Base-by-base conservation (phyloP, 2,797 vertebrate species). In the Danio jaintianensis region DNA sequence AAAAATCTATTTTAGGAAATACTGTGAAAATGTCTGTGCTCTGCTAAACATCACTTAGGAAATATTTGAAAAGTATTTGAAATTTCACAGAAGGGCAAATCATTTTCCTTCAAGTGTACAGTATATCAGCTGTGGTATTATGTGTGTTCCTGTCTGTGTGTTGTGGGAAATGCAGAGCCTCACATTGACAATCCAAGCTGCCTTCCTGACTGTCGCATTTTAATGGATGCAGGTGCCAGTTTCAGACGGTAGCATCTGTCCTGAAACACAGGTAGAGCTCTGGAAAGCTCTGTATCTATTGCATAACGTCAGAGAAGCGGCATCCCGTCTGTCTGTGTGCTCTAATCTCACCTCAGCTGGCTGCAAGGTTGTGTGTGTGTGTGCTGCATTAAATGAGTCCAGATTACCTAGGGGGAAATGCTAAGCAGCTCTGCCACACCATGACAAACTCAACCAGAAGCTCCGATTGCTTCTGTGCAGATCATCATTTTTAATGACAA, bases 201-300 rank as follows among this genome's bases (percentile, higher is more conserved):
- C 8, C 82, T 63, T 84, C 61, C 71, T 64, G 78, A 59, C 59
- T 53, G 53, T 80, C 50, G 76, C 82, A 89, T 92, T 89, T 89
- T 90, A 92, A 92, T 92, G 84, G 85, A 69, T 40, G 10, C 80
- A 81, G 84, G 73, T 86, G 86, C 83, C 84, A 82, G 67, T 78
- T 74, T 79, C 81, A 82, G 69, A 3, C 69, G 13, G 15, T 62
- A 15, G 69, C 82, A 56, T 78, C 68, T 80, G 85, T 88, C 85
- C 83, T 88, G 83, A 81, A 81, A 73, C 52, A 81, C 74, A 79
- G 74, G 80, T 85, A 75, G 16, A 66, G 78, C 81, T 74, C 83
- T 75, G 77, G 74, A 88, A 84, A 76, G 66, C 68, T 86, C 83
- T 72, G 20, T 75, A 75, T 61, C 83, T 85, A 88, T 89, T 87